A percentile compares a stretch with the other conserved stretches of the same genome.
Evolutionary conservation across 1,140 invertebrate genomes (phyloP).

Genomic region (Antheraea pernyi): DNA sequence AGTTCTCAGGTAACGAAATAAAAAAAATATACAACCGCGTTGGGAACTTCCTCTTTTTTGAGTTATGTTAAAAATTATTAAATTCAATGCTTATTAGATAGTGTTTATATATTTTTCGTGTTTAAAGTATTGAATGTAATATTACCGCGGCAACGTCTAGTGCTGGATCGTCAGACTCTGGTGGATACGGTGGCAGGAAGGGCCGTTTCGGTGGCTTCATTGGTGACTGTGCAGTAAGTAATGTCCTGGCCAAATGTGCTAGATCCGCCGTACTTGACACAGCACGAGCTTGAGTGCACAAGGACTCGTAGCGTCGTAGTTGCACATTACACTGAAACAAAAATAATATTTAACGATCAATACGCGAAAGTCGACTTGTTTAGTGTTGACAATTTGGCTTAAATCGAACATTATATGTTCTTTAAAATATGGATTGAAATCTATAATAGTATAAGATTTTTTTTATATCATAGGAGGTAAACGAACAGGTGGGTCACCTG

Average conservation of each 20-base stretch:
- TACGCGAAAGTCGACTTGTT: too few relatives aligned
- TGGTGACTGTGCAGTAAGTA: slow-evolving; percentile 80
- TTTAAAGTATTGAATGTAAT: neutral
- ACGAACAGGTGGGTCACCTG: too few relatives aligned
- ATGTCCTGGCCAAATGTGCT: slow-evolving; percentile 84
- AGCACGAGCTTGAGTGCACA: slow-evolving; percentile 85
- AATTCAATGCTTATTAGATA: neutral
- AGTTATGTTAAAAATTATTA: too few relatives aligned
- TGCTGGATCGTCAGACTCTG: slow-evolving; percentile 67
- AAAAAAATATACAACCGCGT: too few relatives aligned
- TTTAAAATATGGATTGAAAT: too few relatives aligned
- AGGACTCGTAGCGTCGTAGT: slow-evolving; percentile 86
- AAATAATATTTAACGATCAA: slow-evolving; percentile 4
- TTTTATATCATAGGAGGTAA: too few relatives aligned
- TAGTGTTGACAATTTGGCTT: too few relatives aligned
- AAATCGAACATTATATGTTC: too few relatives aligned
- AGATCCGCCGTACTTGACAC: slow-evolving; percentile 86
- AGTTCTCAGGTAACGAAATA: too few relatives aligned
- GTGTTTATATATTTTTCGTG: neutral
- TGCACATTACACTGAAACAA: slow-evolving; percentile 86
- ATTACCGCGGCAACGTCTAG: slow-evolving; percentile 65
- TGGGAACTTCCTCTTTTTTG: too few relatives aligned
- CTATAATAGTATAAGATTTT: too few relatives aligned
- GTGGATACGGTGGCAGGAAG: slow-evolving; percentile 83
- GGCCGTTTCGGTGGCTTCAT: slow-evolving; percentile 82